Evolutionary conservation across 2,113 vertebrate species (phyloP).

Genomic region (Pitta sordida): DNA sequence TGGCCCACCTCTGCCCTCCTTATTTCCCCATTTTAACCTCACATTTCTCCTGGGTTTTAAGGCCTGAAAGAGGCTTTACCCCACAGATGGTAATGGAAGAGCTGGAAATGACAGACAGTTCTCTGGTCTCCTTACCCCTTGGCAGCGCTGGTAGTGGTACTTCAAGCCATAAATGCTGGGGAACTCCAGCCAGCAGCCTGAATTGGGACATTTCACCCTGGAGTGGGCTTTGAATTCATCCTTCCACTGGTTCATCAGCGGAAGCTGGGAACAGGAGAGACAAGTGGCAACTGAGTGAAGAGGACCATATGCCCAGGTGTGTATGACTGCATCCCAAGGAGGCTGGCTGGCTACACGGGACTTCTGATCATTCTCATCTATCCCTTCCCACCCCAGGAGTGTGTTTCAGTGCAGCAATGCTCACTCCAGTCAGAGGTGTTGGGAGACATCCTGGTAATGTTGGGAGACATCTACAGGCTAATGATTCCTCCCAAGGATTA

Average conservation of each 20-base stretch:
- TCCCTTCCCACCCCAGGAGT: neutral
- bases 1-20: neutral
- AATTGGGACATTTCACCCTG: constrained; percentile 91
- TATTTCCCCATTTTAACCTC: neutral
- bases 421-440: neutral
- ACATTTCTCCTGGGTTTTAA: neutral
- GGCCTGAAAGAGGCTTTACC: neutral
- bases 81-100: neutral
- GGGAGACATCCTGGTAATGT: neutral
- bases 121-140: constrained; percentile 81
- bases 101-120: neutral
- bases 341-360: neutral
- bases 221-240: constrained; percentile 93
- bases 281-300: neutral
- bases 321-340: neutral
- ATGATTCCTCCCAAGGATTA: neutral
- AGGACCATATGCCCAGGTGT: fast-evolving
- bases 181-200: constrained; percentile 96
- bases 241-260: constrained; percentile 94
- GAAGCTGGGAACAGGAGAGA: constrained; percentile 73
- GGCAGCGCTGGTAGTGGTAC: constrained; percentile 97
- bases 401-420: neutral
- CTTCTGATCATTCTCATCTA: neutral
- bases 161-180: constrained; percentile 97
- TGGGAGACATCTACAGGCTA: neutral